phyloP scores from a whole-genome alignment of 2,113 vertebrate genomes.

The Hirundichthys speculiger region DNA sequence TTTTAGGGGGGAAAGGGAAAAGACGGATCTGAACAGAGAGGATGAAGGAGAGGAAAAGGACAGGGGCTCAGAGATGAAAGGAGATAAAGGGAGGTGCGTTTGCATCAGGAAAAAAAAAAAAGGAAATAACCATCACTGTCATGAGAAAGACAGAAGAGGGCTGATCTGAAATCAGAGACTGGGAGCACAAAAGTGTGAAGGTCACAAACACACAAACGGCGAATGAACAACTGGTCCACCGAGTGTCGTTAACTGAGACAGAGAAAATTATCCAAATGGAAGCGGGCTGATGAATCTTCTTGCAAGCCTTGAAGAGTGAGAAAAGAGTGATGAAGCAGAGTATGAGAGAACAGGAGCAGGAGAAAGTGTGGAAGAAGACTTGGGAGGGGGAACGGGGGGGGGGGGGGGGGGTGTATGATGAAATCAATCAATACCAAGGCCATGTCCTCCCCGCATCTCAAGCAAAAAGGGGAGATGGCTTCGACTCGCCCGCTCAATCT shows the following conservation, averaged over 20 bases:
- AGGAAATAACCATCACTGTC: no score
- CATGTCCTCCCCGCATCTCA: constrained; percentile 36
- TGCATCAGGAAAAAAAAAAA: no score
- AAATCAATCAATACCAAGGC: constrained; percentile 61
- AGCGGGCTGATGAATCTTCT: constrained; percentile 4
- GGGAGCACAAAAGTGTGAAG: constrained; percentile 10
- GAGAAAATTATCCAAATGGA: constrained; percentile 24
- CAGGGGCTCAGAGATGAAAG: no score
- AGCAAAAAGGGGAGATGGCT: constrained; percentile 32
- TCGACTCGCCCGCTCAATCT: constrained; percentile 29
- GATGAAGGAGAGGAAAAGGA: no score
- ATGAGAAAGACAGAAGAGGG: neutral
- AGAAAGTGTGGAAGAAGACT: neutral
- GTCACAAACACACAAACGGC: constrained; percentile 8
- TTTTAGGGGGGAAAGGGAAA: neutral
- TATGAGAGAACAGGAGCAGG: constrained; percentile 4
- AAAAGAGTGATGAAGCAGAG: constrained; percentile 21
- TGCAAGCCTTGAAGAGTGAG: constrained; percentile 31
- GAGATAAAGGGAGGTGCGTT: no score
- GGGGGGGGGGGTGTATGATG: neutral
- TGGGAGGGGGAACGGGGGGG: neutral
- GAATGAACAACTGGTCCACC: constrained; percentile 11
- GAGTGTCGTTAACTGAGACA: constrained; percentile 18
- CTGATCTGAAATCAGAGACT: constrained; percentile 8
- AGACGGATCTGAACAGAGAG: neutral